phyloP scores from a whole-genome alignment of 2,113 vertebrate genomes.

The Apistogramma diplotaenia region DNA sequence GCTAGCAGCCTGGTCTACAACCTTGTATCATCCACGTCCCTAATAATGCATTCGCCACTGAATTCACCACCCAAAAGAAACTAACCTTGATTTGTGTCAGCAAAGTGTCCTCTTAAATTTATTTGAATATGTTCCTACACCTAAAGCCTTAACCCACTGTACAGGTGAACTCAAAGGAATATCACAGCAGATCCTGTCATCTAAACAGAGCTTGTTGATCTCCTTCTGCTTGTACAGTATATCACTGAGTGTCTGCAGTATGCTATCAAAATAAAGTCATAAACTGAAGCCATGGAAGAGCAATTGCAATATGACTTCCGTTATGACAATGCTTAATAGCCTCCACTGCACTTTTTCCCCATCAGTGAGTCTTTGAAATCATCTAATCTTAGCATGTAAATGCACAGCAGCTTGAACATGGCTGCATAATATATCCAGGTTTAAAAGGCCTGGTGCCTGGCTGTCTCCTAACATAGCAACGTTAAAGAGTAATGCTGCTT shows the following conservation, averaged over 20 bases:
- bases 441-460: conserved; percentile 67
- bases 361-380: not conserved
- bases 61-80: too few relatives aligned
- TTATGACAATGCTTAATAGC: not conserved
- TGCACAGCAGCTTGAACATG: not conserved
- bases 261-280: not conserved
- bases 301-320: not conserved
- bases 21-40: too few relatives aligned
- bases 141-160: too few relatives aligned
- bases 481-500: conserved; percentile 40
- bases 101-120: too few relatives aligned
- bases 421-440: conserved; percentile 35
- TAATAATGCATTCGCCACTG: too few relatives aligned
- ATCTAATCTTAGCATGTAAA: conserved; percentile 8
- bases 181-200: not conserved
- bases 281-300: not conserved
- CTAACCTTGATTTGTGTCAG: too few relatives aligned
- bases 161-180: not conserved
- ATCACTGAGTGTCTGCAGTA: not conserved
- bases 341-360: conserved; percentile 11
- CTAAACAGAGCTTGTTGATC: not conserved
- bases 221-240: not conserved
- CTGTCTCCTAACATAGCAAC: conserved; percentile 49
- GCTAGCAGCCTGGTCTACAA: too few relatives aligned
- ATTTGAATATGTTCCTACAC: not conserved